Base-by-base conservation (phyloP, 2,888 invertebrate genomes). In the Lepidocyrtoides sp. region DNA sequence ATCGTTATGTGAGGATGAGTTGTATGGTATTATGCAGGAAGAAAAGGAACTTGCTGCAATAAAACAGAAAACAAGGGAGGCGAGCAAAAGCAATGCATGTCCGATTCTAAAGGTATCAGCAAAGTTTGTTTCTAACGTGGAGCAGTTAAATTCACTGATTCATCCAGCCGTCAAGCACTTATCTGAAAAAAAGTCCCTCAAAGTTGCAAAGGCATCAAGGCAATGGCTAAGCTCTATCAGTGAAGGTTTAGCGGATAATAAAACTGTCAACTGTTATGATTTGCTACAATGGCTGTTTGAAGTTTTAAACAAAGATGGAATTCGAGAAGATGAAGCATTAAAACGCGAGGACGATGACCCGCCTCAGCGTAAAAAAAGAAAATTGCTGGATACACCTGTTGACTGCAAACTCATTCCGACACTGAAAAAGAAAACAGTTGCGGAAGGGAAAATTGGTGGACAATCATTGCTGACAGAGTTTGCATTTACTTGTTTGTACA, bases 21-120 rank as follows among this genome's bases (percentile, higher is more conserved):
- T 93, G n/a, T 93, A 93, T 63, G 91, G 93, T 4, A 77, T 86
- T 1, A 93, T 93, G 92, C 91, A 90, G 44, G 93, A 93, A 89
- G 93, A 93, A 86, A 93, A 93, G 48, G 91, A 91, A 5, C 69
- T 93, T 7, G 90, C 87, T n/a, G 81, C 86, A 20, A 93, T 93
- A 12, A 91, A 86, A 20, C 88, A 83, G 14, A 93, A 93, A 87
- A 93, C 93, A 5, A 36, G 89, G 36, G 93, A 93, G 72, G 93
- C 93, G 0, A 90, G 90, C 12, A 92, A 91, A 54, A 91, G 88
- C 48, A 93, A 93, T 84, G 92, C 93, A 0, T 81, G 89, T 72
- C 91, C 89, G 20, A 91, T 93, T 72, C 77, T 93, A 12, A 92
- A 91, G 87, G 81, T 91, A 0, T 93, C 92, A 82, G 91, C 91